Conservation (phyloP, 30 jellyfish, hydroid and myxozoan species). For the Hydra vulgaris region DNA sequence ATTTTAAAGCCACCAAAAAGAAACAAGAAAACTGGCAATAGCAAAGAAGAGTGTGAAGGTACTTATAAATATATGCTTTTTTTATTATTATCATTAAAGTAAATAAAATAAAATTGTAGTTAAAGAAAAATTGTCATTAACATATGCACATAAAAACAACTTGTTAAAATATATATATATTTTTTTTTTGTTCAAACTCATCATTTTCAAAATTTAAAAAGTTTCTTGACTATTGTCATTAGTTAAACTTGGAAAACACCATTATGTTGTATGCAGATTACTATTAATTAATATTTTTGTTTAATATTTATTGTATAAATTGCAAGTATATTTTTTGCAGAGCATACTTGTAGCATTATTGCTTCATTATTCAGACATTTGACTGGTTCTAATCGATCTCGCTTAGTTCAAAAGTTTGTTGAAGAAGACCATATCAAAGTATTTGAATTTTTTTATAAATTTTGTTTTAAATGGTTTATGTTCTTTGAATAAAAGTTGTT, state of each 20-base stretch:
- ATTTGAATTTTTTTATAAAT: background rate
- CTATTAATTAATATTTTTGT: background rate
- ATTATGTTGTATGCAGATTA: too few species aligned
- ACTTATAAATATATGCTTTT: too few species aligned
- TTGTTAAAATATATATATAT: background rate
- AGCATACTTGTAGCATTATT: constrained; percentile 74
- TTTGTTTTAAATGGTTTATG: background rate
- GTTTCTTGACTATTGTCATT: too few species aligned
- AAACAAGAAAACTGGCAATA: constrained; percentile 74
- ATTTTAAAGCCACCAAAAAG: constrained; percentile 92
- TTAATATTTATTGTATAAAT: too few species aligned
- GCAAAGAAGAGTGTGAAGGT: constrained; percentile 84
- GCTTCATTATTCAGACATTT: constrained; percentile 80
- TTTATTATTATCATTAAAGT: too few species aligned
- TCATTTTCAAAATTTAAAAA: too few species aligned
- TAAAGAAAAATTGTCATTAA: too few species aligned
- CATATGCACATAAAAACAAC: too few species aligned
- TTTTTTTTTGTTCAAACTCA: background rate
- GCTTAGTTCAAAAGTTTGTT: constrained; percentile 85
- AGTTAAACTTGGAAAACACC: background rate
- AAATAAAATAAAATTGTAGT: too few species aligned
- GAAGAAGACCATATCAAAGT: constrained; percentile 95
- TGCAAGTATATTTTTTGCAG: constrained; percentile 10
- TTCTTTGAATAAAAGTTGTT: too few species aligned
- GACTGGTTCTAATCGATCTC: constrained; percentile 59